Percentiles rank a stretch among this genome's conserved stretches.
These are phyloP conservation scores for Parnassius mnemosyne DNA, from an alignment of 2,888 invertebrate species.

Conservation along the genomic window DNA sequence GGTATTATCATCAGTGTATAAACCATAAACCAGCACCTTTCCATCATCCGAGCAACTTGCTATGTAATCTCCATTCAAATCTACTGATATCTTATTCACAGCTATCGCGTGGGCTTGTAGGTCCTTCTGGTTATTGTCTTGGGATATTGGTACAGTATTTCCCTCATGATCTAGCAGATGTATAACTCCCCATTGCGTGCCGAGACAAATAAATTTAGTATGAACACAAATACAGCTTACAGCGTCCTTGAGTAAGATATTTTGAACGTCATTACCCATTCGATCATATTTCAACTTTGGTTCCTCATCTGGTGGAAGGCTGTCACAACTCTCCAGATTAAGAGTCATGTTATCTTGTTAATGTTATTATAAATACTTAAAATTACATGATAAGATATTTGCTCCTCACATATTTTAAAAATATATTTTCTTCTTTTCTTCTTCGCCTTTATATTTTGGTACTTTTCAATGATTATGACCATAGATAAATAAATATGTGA, in stretches of 20 bases:
- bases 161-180: slow-evolving; percentile 96
- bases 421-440: slow-evolving; percentile 25
- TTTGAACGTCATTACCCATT: slow-evolving; percentile 91
- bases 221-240: slow-evolving; percentile 95
- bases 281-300: slow-evolving; percentile 96
- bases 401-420: slow-evolving; percentile 4
- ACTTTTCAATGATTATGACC: slow-evolving; percentile 10
- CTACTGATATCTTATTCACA: slow-evolving; percentile 97
- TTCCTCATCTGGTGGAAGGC: slow-evolving; percentile 80
- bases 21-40: slow-evolving; percentile 90
- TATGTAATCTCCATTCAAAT: slow-evolving; percentile 95
- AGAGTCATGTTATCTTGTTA: slow-evolving; percentile 51
- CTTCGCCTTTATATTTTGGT: slow-evolving; percentile 29
- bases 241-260: slow-evolving; percentile 91
- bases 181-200: slow-evolving; percentile 94
- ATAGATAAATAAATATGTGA: too few relatives aligned
- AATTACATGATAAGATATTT: slow-evolving; percentile 25
- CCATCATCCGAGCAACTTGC: slow-evolving; percentile 96
- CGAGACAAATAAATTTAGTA: slow-evolving; percentile 96
- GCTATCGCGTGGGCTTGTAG: slow-evolving; percentile 91
- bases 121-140: slow-evolving; percentile 83
- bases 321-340: slow-evolving; percentile 69
- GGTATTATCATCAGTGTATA: slow-evolving; percentile 92
- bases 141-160: slow-evolving; percentile 83
- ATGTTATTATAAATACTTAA: slow-evolving; percentile 7